A percentile compares a stretch with the other conserved stretches of the same genome.
phyloP scores from a whole-genome alignment of 2,888 invertebrate genomes.

The Cheilosia impressa region DNA sequence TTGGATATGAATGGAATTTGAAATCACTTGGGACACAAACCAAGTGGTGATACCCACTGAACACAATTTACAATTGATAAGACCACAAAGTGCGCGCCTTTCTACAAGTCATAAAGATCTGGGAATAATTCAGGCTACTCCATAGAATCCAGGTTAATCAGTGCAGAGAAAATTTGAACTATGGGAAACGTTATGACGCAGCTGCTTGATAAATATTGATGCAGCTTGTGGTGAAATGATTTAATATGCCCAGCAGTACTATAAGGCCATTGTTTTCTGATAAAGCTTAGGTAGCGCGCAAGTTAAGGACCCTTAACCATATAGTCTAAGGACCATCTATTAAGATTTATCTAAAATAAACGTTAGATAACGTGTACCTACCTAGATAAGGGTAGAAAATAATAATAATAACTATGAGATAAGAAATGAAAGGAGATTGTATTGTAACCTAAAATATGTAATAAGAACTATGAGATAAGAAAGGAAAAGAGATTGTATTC shows the following conservation, averaged over 20 bases:
- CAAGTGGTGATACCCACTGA: conserved; percentile 10
- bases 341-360: too few species aligned
- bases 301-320: too few species aligned
- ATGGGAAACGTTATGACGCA: too few species aligned
- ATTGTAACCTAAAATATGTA: too few species aligned
- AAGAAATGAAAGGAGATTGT: too few species aligned
- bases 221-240: conserved; percentile 33
- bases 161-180: conserved; percentile 41
- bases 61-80: conserved; percentile 47
- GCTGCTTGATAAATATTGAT: too few species aligned
- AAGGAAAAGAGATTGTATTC: too few species aligned
- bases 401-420: too few species aligned
- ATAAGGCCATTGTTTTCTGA: conserved; percentile 23
- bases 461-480: too few species aligned
- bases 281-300: not conserved
- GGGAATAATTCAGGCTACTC: conserved; percentile 23
- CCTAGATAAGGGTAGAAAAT: too few species aligned
- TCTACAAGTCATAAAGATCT: conserved; percentile 13
- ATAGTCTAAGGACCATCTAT: too few species aligned
- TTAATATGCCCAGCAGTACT: conserved; percentile 57
- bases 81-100: conserved; percentile 13
- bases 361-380: too few species aligned
- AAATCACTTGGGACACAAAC: conserved; percentile 54
- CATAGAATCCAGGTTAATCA: conserved; percentile 59
- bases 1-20: conserved; percentile 70